Percentiles rank a stretch among this genome's conserved stretches.
Conservation (phyloP, 2,888 invertebrate species). For the Panzeria rudis region DNA sequence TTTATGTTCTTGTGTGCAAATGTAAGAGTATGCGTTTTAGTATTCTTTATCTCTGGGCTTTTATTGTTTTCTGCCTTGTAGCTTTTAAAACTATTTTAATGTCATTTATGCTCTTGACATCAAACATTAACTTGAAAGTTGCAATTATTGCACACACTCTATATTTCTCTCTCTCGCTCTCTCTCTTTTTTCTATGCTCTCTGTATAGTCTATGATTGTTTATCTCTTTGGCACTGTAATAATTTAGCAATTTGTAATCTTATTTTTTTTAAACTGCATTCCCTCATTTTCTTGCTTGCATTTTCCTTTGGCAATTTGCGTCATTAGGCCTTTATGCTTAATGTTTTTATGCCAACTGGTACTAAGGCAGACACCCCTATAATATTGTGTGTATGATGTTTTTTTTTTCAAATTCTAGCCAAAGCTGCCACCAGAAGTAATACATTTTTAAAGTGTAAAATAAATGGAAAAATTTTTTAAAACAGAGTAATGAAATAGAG, state of each 20-base stretch:
- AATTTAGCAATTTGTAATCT: slow-evolving; percentile 22
- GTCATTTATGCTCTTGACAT: slow-evolving; percentile 76
- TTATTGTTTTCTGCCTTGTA: slow-evolving; percentile 32
- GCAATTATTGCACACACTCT: not conserved
- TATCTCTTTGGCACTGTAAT: slow-evolving; percentile 3
- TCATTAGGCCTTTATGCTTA: slow-evolving; percentile 47
- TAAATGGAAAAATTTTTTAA: no score
- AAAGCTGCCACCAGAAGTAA: not conserved
- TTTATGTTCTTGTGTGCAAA: not conserved
- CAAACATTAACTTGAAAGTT: slow-evolving; percentile 60
- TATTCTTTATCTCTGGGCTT: slow-evolving; percentile 33
- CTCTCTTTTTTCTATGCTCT: not conserved
- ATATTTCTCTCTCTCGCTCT: not conserved
- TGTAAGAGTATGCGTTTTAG: slow-evolving; percentile 20
- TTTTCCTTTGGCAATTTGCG: slow-evolving; percentile 54
- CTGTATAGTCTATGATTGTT: not conserved
- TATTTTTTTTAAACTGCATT: slow-evolving; percentile 7
- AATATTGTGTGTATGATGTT: not conserved
- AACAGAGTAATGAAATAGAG: no score
- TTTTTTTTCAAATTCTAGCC: not conserved
- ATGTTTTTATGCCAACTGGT: slow-evolving; percentile 14
- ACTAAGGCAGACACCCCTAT: slow-evolving; percentile 36
- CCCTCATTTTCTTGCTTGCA: slow-evolving; percentile 25
- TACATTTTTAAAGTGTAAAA: not conserved
- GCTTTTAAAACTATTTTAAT: slow-evolving; percentile 67